phyloP scores from a whole-genome alignment of 2,888 invertebrate genomes.

The Lucinisca nassula region DNA sequence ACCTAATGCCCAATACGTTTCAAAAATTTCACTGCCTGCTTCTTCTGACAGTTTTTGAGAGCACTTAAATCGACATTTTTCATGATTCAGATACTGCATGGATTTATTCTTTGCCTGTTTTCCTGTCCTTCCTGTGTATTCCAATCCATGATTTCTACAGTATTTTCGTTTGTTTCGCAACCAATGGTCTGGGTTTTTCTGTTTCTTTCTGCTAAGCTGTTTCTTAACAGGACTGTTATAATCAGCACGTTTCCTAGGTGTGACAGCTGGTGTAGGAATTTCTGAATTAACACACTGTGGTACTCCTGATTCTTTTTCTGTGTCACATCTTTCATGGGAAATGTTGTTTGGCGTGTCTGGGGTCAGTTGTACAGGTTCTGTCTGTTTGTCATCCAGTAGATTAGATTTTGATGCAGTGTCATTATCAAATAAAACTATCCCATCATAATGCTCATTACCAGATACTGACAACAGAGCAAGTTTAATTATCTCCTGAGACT shows the following conservation, averaged over 20 bases:
- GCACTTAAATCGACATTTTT: slow-evolving; percentile 47
- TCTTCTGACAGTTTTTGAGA: slow-evolving; percentile 52
- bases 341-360: neutral
- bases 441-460: slow-evolving; percentile 47
- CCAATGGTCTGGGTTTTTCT: slow-evolving; percentile 30
- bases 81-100: slow-evolving; percentile 15
- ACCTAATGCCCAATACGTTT: slow-evolving; percentile 39
- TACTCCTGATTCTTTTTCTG: neutral
- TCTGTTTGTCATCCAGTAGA: neutral
- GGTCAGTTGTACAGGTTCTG: neutral
- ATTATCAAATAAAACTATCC: neutral
- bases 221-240: slow-evolving; percentile 39
- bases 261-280: neutral
- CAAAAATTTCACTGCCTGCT: slow-evolving; percentile 35
- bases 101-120: neutral
- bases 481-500: slow-evolving; percentile 10
- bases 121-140: slow-evolving; percentile 1
- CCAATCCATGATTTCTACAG: slow-evolving; percentile 17
- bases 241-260: slow-evolving; percentile 16
- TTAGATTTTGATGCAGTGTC: neutral
- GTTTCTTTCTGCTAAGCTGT: slow-evolving; percentile 35
- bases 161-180: slow-evolving; percentile 34
- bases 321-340: neutral
- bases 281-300: neutral
- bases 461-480: slow-evolving; percentile 26